Percentiles rank a stretch among this genome's conserved stretches.
These are phyloP conservation scores for Dromaius novaehollandiae DNA, from an alignment of 2,113 vertebrate genomes.

Conservation along the genomic window DNA sequence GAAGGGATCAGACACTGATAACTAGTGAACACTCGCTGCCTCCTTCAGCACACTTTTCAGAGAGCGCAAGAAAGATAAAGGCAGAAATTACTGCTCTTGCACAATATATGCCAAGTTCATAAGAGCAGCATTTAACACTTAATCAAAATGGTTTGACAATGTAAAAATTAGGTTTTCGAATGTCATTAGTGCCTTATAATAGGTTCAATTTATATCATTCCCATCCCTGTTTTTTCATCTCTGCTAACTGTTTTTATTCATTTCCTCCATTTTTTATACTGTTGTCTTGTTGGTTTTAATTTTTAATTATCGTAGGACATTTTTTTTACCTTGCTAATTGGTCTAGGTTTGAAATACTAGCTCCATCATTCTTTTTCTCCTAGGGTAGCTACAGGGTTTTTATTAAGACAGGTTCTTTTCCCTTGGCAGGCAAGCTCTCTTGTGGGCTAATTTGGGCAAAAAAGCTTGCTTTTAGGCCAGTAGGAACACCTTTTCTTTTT, in stretches of 20 bases:
- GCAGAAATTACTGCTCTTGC: slow-evolving; percentile 53
- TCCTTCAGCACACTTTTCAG: slow-evolving; percentile 36
- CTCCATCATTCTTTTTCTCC: slow-evolving; percentile 52
- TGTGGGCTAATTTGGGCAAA: neutral
- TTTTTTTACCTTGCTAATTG: slow-evolving; percentile 64
- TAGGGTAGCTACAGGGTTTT: slow-evolving; percentile 12
- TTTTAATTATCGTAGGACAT: slow-evolving; percentile 75
- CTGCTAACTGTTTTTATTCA: slow-evolving; percentile 76
- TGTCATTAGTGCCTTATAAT: slow-evolving; percentile 80
- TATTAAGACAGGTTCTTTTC: slow-evolving; percentile 15
- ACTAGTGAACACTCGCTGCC: neutral
- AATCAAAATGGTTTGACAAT: slow-evolving; percentile 79
- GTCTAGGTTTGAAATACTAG: slow-evolving; percentile 42
- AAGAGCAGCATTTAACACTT: slow-evolving; percentile 70
- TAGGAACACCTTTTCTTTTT: neutral
- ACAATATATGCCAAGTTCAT: slow-evolving; percentile 53
- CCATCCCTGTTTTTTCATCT: slow-evolving; percentile 64
- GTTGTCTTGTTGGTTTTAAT: slow-evolving; percentile 77
- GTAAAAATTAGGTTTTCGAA: slow-evolving; percentile 77
- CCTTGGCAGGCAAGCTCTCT: neutral
- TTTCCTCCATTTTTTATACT: slow-evolving; percentile 79
- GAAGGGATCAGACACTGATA: neutral
- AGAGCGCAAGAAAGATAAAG: slow-evolving; percentile 30
- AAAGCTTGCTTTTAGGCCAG: neutral
- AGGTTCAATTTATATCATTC: slow-evolving; percentile 75